A percentile compares a stretch with the other conserved stretches of the same genome.
Evolutionary conservation across 1,140 invertebrate species (phyloP).

Genomic region (Halyomorpha halys): DNA sequence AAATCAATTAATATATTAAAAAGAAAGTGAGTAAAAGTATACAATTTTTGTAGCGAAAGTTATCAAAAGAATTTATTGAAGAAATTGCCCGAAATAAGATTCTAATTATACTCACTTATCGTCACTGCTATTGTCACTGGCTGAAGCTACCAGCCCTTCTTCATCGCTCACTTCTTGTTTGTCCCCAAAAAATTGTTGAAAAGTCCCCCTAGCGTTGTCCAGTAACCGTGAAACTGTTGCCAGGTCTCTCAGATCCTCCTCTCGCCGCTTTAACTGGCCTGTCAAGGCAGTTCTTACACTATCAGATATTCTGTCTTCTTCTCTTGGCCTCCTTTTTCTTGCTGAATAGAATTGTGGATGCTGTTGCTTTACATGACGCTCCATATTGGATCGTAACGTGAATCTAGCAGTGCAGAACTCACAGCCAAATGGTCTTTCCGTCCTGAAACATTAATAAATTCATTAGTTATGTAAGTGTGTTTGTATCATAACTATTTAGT

Average conservation of each 20-base stretch:
- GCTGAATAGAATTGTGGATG: conserved; percentile 81
- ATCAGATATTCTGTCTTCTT: not conserved
- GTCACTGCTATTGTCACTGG: conserved; percentile 64
- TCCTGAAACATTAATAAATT: conserved; percentile 40
- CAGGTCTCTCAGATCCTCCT: conserved; percentile 1
- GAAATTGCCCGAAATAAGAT: no score
- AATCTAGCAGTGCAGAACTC: conserved; percentile 80
- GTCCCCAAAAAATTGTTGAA: conserved; percentile 43
- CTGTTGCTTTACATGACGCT: conserved; percentile 85
- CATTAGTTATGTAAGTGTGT: not conserved
- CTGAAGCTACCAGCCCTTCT: conserved; percentile 59
- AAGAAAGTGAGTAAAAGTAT: no score
- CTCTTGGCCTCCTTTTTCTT: conserved; percentile 33
- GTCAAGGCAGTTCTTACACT: conserved; percentile 7
- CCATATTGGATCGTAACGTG: conserved; percentile 76
- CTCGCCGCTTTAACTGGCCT: not conserved
- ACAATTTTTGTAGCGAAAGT: no score
- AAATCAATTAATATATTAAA: no score
- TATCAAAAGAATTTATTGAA: no score
- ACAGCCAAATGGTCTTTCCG: conserved; percentile 81
- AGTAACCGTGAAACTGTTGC: conserved; percentile 40
- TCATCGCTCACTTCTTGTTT: conserved; percentile 52
- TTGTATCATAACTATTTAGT: no score
- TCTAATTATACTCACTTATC: conserved; percentile 44
- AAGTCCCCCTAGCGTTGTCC: conserved; percentile 65